Evolutionary conservation across 37 sponge, comb jelly and placozoan genomes (phyloP).

Genomic region (Spongia lamella): DNA sequence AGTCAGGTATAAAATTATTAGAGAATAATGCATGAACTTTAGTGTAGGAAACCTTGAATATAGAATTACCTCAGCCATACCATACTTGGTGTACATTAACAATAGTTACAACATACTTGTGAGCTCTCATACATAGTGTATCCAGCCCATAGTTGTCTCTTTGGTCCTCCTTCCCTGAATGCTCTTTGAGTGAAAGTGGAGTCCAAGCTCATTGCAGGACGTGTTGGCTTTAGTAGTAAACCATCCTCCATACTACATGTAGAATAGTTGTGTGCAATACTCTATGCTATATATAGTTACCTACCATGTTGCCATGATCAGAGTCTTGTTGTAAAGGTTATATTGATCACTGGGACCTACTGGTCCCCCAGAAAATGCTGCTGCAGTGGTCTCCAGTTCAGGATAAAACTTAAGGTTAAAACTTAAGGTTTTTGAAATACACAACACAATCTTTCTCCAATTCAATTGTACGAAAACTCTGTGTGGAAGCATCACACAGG

Average conservation of each 20-base stretch:
- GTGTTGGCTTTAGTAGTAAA: conserved; percentile 63
- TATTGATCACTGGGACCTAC: no score
- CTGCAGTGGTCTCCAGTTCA: conserved; percentile 57
- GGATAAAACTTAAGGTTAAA: conserved; percentile 60
- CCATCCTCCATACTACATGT: conserved; percentile 61
- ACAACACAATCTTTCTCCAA: no score
- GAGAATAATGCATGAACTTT: no score
- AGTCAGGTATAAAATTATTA: no score
- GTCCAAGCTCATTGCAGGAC: conserved; percentile 67
- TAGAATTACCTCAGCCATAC: no score
- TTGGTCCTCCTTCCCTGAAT: conserved; percentile 54
- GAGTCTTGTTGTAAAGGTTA: conserved; percentile 26
- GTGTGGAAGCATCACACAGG: no score
- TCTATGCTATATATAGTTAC: not conserved
- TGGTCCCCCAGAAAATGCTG: conserved; percentile 67
- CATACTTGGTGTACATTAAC: no score
- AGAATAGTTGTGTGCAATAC: not conserved
- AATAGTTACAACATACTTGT: not conserved
- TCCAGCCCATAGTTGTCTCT: conserved; percentile 56
- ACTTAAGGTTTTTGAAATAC: conserved; percentile 27
- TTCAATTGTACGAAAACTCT: conserved; percentile 6
- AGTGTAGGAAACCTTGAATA: no score
- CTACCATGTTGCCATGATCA: conserved; percentile 74
- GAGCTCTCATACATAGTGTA: conserved; percentile 49
- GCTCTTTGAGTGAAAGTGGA: conserved; percentile 66